Conservation (phyloP, 2,888 invertebrate species). For the Glyphotaelius pellucidus region DNA sequence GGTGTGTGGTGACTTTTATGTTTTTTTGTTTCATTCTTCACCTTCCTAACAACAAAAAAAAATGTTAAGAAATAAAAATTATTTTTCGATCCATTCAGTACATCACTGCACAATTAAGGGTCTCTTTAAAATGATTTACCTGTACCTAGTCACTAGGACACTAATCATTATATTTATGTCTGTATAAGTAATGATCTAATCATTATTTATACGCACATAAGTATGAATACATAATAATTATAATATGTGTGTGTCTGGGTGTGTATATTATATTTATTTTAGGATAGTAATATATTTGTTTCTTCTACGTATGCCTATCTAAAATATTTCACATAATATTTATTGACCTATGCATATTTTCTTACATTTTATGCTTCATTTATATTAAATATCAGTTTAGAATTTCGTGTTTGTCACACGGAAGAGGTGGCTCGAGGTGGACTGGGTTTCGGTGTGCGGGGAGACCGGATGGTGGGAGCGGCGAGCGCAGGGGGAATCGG, state of each 20-base stretch:
- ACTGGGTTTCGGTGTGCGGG: conserved; percentile 21
- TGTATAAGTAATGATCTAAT: conserved; percentile 17
- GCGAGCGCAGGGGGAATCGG: background rate
- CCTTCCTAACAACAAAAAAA: too few species aligned
- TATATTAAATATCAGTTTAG: conserved; percentile 66
- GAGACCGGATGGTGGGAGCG: background rate
- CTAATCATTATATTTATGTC: conserved; percentile 34
- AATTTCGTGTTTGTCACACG: conserved; percentile 66
- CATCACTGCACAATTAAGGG: too few species aligned
- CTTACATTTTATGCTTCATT: conserved; percentile 63
- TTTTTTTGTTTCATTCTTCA: too few species aligned
- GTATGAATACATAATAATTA: conserved; percentile 52
- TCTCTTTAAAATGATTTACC: too few species aligned
- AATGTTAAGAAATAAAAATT: too few species aligned
- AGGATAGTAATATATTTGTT: conserved; percentile 64
- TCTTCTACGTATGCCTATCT: conserved; percentile 63
- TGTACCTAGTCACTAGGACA: conserved; percentile 31
- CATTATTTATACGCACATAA: conserved; percentile 48
- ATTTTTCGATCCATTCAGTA: too few species aligned
- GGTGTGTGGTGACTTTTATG: too few species aligned
- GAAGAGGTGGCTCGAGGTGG: conserved; percentile 56
- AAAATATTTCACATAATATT: conserved; percentile 62
- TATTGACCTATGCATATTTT: conserved; percentile 56
- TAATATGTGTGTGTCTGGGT: conserved; percentile 23
- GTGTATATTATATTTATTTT: conserved; percentile 52